phyloP scores from a whole-genome alignment of 1,140 invertebrate genomes.

The Drosophila kikkawai region DNA sequence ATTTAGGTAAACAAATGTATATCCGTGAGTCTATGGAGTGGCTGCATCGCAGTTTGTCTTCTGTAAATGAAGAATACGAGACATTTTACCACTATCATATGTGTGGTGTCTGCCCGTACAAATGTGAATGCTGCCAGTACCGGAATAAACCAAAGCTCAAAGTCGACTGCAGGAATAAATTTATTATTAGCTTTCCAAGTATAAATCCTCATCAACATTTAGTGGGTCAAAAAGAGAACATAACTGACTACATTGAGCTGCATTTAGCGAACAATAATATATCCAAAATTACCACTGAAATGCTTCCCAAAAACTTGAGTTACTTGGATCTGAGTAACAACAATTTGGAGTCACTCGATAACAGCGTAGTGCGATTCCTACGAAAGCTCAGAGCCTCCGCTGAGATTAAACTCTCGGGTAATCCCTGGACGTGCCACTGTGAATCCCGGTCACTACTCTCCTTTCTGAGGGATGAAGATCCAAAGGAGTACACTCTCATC shows the following conservation, averaged over 20 bases:
- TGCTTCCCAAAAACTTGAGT: background rate
- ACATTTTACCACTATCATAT: background rate
- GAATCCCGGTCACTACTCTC: slow-evolving; percentile 12
- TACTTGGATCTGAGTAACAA: slow-evolving; percentile 30
- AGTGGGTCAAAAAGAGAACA: background rate
- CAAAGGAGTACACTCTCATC: slow-evolving; percentile 3
- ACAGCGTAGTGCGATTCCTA: background rate
- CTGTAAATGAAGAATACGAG: slow-evolving; percentile 10
- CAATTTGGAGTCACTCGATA: slow-evolving; percentile 9
- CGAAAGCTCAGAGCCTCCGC: background rate
- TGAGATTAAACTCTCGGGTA: slow-evolving; percentile 4
- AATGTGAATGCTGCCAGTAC: slow-evolving; percentile 22
- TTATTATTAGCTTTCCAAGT: background rate
- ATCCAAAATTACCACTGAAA: background rate
- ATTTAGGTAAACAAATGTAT: background rate
- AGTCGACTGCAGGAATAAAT: slow-evolving; percentile 14
- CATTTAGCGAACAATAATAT: slow-evolving; percentile 16
- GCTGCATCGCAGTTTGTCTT: background rate
- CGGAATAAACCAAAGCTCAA: background rate
- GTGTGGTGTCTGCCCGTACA: slow-evolving; percentile 2
- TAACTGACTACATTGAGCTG: background rate
- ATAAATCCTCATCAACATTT: background rate
- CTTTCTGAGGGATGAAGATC: slow-evolving; percentile 14
- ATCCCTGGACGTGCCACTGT: slow-evolving; percentile 24
- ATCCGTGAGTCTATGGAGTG: slow-evolving; percentile 21